phyloP scores from a whole-genome alignment of 2,797 vertebrate genomes.

The Lacerta bilineata region DNA sequence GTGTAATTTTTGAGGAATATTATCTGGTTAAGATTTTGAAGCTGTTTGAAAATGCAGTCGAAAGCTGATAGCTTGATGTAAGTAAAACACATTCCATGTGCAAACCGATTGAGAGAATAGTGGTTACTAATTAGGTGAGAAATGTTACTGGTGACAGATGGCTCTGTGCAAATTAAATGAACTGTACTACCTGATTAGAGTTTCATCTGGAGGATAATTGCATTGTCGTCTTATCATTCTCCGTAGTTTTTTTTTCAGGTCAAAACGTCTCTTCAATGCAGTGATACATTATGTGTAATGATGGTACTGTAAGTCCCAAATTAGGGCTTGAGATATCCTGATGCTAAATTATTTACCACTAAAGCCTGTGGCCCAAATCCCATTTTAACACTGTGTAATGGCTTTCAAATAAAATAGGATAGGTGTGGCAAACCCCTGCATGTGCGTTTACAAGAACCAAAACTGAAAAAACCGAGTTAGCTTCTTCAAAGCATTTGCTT shows the following conservation, averaged over 20 bases:
- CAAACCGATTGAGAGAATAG: slow-evolving; percentile 20
- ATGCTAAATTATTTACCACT: background rate
- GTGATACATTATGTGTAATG: background rate
- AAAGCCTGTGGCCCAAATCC: slow-evolving; percentile 4
- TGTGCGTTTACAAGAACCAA: background rate
- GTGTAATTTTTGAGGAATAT: too few relatives aligned
- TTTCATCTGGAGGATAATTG: slow-evolving; percentile 49
- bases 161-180: slow-evolving; percentile 34
- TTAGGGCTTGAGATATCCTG: background rate
- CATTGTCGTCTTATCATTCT: slow-evolving; percentile 24
- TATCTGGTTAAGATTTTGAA: slow-evolving; percentile 17
- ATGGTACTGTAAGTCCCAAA: slow-evolving; percentile 2
- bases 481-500: background rate
- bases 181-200: background rate
- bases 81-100: background rate
- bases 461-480: too few relatives aligned
- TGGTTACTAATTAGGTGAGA: slow-evolving; percentile 31
- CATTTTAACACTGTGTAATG: slow-evolving; percentile 23
- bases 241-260: slow-evolving; percentile 22
- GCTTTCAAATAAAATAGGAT: background rate
- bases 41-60: background rate
- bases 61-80: background rate
- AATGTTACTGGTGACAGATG: slow-evolving; percentile 27
- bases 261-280: slow-evolving; percentile 17
- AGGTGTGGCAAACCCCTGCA: background rate